A percentile compares a stretch with the other conserved stretches of the same genome.
Evolutionary conservation across 2,797 vertebrate genomes (phyloP).

Genomic region (Scyliorhinus canicula): DNA sequence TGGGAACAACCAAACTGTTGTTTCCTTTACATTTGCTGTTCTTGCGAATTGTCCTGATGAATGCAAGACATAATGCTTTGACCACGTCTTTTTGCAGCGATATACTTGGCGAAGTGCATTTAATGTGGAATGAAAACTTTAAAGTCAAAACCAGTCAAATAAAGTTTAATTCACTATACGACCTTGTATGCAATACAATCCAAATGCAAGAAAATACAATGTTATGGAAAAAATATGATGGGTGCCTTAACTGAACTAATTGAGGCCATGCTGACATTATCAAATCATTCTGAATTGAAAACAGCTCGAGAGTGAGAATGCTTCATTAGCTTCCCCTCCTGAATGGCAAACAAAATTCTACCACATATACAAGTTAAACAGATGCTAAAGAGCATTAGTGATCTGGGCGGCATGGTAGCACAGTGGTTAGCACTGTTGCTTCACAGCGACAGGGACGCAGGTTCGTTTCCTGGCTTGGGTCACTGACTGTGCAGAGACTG

Average conservation of each 20-base stretch:
- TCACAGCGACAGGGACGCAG: too few species aligned
- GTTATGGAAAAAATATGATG: background rate
- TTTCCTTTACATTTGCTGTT: too few species aligned
- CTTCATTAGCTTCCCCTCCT: background rate
- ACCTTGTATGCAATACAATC: background rate
- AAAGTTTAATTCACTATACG: background rate
- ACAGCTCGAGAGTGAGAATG: background rate
- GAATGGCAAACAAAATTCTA: background rate
- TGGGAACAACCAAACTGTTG: too few species aligned
- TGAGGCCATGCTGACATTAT: background rate
- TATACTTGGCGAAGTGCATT: background rate
- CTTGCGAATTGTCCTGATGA: too few species aligned
- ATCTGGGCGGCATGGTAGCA: too few species aligned
- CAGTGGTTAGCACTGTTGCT: too few species aligned
- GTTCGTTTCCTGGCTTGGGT: too few species aligned
- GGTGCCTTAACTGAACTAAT: background rate
- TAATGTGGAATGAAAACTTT: background rate
- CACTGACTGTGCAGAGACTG: too few species aligned
- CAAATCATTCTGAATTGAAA: slow-evolving; percentile 10
- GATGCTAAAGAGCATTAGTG: background rate
- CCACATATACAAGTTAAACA: background rate
- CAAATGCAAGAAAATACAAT: background rate
- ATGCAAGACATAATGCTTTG: too few species aligned
- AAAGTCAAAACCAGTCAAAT: background rate
- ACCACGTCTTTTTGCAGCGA: too few species aligned